Evolutionary conservation across 2,888 invertebrate species (phyloP).

Genomic region (Trachelus tabidus): DNA sequence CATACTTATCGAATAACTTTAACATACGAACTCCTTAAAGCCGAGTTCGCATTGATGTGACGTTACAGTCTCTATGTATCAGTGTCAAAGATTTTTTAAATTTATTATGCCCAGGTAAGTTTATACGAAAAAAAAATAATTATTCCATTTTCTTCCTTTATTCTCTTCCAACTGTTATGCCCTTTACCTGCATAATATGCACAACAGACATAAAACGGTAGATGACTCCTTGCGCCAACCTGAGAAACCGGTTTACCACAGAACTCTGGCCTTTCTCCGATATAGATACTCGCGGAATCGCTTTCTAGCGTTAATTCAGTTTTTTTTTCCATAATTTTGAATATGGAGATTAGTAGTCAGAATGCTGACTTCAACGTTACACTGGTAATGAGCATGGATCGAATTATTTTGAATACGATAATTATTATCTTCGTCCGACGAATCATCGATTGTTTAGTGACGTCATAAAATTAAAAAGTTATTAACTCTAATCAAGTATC

Average conservation of each 20-base stretch:
- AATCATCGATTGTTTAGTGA: not conserved
- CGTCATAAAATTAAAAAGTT: not conserved
- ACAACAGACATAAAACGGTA: not conserved
- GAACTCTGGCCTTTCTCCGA: not conserved
- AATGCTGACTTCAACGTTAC: not conserved
- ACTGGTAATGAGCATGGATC: not conserved
- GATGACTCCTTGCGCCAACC: not conserved
- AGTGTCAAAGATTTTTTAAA: not conserved
- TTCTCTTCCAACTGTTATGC: conserved; percentile 1
- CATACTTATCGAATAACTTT: not conserved
- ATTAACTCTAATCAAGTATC: not conserved
- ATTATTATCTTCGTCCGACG: not conserved
- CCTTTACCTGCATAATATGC: conserved; percentile 1
- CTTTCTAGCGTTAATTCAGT: not conserved
- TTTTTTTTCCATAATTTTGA: not conserved
- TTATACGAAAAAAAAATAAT: not conserved
- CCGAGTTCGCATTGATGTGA: not conserved
- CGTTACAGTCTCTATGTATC: not conserved
- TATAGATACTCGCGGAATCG: not conserved
- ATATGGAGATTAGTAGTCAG: not conserved
- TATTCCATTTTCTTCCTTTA: not conserved
- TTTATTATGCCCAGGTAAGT: not conserved
- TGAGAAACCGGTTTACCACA: conserved; percentile 2
- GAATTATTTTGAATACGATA: not conserved
- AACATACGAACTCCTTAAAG: not conserved